phyloP scores from a whole-genome alignment of 2,113 vertebrate genomes.

The Sander vitreus region DNA sequence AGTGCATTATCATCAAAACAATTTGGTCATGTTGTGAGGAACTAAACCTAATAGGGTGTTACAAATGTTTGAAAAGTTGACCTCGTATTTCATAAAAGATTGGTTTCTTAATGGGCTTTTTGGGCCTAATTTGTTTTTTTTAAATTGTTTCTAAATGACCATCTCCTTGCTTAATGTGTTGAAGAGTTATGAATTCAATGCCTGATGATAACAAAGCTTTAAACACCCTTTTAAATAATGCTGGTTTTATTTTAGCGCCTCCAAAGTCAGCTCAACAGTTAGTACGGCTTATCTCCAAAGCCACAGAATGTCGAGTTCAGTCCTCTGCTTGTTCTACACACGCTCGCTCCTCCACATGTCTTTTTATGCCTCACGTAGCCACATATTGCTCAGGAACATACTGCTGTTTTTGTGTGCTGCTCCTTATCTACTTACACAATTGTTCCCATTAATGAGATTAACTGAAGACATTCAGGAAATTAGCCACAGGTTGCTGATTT shows the following conservation, averaged over 20 bases:
- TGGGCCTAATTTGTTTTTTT: conserved; percentile 11
- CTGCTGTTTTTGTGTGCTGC: conserved; percentile 46
- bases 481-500: conserved; percentile 58
- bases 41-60: conserved; percentile 14
- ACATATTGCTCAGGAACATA: conserved; percentile 40
- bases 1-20: conserved; percentile 41
- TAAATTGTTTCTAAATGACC: conserved; percentile 20
- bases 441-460: conserved; percentile 74
- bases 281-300: conserved; percentile 68
- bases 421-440: conserved; percentile 71
- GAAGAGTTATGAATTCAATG: conserved; percentile 23
- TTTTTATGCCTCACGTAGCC: conserved; percentile 35
- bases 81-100: conserved; percentile 9
- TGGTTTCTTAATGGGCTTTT: conserved; percentile 5
- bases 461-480: conserved; percentile 67
- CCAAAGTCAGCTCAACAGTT: conserved; percentile 34
- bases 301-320: conserved; percentile 49
- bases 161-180: conserved; percentile 30
- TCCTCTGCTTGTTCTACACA: conserved; percentile 43
- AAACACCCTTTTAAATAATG: conserved; percentile 42
- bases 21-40: conserved; percentile 11
- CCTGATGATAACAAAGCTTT: conserved; percentile 39
- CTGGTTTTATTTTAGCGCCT: conserved; percentile 34
- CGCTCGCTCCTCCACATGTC: conserved; percentile 4
- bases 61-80: conserved; percentile 19